Evolutionary conservation across 2,797 vertebrate species (phyloP).

Genomic region (Malacoraja senta): DNA sequence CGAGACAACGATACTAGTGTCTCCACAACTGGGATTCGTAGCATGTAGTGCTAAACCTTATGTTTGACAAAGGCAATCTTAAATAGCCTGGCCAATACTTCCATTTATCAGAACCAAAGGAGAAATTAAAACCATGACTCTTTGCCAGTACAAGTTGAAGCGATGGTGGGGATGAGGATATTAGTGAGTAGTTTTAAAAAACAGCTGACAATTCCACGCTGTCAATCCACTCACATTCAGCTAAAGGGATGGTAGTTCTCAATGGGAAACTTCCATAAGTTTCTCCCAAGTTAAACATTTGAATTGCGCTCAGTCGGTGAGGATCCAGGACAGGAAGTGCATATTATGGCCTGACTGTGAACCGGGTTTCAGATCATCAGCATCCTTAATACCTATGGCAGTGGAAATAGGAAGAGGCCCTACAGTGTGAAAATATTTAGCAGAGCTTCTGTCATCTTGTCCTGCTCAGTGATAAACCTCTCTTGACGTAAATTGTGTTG

Average conservation of each 20-base stretch:
- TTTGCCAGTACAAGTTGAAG: background rate
- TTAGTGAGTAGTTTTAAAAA: background rate
- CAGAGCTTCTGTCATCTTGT: constrained; percentile 21
- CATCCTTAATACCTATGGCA: background rate
- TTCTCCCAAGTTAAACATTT: background rate
- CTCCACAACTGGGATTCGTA: too few species aligned
- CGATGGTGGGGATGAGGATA: background rate
- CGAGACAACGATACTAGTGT: too few species aligned
- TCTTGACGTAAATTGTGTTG: too few species aligned
- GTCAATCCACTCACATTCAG: constrained; percentile 2
- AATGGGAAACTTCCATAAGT: background rate
- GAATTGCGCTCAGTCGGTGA: background rate
- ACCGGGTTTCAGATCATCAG: background rate
- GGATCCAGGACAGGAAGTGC: background rate
- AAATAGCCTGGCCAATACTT: background rate
- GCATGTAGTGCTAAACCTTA: too few species aligned
- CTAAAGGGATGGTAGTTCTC: background rate
- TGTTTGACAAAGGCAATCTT: background rate
- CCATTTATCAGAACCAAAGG: background rate
- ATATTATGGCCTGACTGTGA: background rate
- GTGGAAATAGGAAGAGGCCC: constrained; percentile 17
- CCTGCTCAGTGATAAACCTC: background rate
- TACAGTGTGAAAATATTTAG: background rate
- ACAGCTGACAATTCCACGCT: constrained; percentile 3
- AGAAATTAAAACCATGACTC: background rate